phyloP scores from a whole-genome alignment of 2,888 invertebrate genomes.

The Erebia ligea region DNA sequence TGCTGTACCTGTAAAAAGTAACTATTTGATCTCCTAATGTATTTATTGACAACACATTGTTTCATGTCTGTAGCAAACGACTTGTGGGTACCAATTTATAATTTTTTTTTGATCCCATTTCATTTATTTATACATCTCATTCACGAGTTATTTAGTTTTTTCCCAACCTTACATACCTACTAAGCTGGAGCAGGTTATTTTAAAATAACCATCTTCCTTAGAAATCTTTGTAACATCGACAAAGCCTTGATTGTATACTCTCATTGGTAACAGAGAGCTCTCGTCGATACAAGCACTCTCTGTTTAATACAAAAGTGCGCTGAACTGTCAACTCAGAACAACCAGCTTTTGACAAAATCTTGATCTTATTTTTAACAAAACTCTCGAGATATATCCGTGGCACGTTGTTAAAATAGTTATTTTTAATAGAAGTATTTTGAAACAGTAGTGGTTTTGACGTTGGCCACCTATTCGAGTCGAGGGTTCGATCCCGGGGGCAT shows the following conservation, averaged over 20 bases:
- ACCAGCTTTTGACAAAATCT: conserved; percentile 61
- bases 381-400: neutral
- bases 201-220: conserved; percentile 38
- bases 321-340: conserved; percentile 72
- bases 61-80: too few relatives aligned
- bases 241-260: conserved; percentile 62
- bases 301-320: conserved; percentile 66
- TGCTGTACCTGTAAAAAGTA: too few relatives aligned
- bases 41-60: too few relatives aligned
- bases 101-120: too few relatives aligned
- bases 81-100: too few relatives aligned
- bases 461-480: too few relatives aligned
- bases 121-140: too few relatives aligned
- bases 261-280: conserved; percentile 53
- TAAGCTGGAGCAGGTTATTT: neutral
- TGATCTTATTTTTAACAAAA: conserved; percentile 35
- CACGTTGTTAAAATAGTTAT: neutral
- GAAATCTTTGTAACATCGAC: conserved; percentile 50
- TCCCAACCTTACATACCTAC: neutral
- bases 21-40: too few relatives aligned
- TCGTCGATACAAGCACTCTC: conserved; percentile 55
- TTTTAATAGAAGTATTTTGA: neutral
- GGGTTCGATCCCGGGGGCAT: too few relatives aligned
- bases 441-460: too few relatives aligned
- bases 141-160: neutral